phyloP scores from a whole-genome alignment of 2,113 vertebrate species.

The Pholis gunnellus region DNA sequence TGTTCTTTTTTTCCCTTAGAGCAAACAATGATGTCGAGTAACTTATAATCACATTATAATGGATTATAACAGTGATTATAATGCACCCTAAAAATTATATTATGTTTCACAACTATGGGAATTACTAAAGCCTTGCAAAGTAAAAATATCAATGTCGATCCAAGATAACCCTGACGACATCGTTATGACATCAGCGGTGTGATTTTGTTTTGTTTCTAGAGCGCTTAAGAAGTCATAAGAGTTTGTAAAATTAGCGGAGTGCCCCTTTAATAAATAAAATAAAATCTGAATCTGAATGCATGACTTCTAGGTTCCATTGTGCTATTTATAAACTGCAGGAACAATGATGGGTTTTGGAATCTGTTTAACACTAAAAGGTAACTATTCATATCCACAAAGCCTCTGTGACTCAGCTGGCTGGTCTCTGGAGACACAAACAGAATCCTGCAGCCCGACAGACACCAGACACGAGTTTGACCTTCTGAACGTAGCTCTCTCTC shows the following conservation, averaged over 20 bases:
- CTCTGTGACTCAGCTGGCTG: not conserved
- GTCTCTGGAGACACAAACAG: not conserved
- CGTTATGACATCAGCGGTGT: not conserved
- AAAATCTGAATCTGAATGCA: not conserved
- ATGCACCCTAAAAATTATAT: not conserved
- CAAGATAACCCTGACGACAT: not conserved
- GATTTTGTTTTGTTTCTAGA: not conserved
- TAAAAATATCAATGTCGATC: not conserved
- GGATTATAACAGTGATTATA: not conserved
- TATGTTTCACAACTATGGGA: not conserved
- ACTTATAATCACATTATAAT: not conserved
- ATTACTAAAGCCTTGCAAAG: not conserved
- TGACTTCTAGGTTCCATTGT: not conserved
- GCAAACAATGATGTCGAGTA: not conserved
- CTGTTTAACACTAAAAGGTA: not conserved
- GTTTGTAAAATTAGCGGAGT: not conserved
- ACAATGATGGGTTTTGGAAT: not conserved
- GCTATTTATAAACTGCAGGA: not conserved
- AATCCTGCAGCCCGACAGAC: not conserved
- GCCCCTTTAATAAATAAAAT: not conserved
- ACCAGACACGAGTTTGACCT: not conserved
- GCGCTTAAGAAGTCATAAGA: not conserved
- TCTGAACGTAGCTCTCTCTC: not conserved
- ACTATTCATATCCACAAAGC: not conserved
- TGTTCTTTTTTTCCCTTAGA: too few relatives aligned